Evolutionary conservation across 2,888 invertebrate species (phyloP), one percentile per base, ranked within the genome.

Genomic region (Didymodactylos carnosus): DNA sequence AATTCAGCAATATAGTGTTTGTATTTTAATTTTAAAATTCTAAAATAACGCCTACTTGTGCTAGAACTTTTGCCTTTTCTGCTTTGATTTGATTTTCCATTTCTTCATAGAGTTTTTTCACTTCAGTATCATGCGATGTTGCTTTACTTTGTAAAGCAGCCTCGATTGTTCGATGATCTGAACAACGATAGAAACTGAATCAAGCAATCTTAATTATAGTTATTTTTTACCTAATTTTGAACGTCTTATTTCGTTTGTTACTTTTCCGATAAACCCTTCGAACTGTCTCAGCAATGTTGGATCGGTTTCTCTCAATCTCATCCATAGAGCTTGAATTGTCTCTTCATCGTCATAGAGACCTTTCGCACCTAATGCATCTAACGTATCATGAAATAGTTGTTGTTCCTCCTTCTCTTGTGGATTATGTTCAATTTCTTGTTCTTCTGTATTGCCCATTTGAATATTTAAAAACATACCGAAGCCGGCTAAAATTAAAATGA

Each of bases 61-160:
- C 76, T 10, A 82, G 72, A 69, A 84, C 79, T 69, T 79, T 78
- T 41, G 84, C 82, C 76, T 83, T 84, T 75, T 85, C 85, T 23
- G 78, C 76, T 76, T 80, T 81, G 27, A 85, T 83, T 77, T 85
- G 84, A 14, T 78, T 77, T 77, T 86, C 86, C 85, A 85, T 85
- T 77, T 85, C 86, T 76, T 85, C 85, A 76, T 84, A 85, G 13
- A 86, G 78, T 76, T 80, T 81, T 75, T 80, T 79, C 25, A 86
- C 81, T 78, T 85, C 82, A 62, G 82, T 80, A 75, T 84, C 84
- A 77, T 84, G 83, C 1, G 80, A 79, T n/a, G 77, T 77, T 23
- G 78, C 81, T 76, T 83, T 83, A 74, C 84, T 84, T 62, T 35
- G 25, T 5, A 62, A 35, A 7, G 62, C 62, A 35, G 62, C 62